phyloP scores from a whole-genome alignment of 2,888 invertebrate genomes.

The Odontomyia ornata region DNA sequence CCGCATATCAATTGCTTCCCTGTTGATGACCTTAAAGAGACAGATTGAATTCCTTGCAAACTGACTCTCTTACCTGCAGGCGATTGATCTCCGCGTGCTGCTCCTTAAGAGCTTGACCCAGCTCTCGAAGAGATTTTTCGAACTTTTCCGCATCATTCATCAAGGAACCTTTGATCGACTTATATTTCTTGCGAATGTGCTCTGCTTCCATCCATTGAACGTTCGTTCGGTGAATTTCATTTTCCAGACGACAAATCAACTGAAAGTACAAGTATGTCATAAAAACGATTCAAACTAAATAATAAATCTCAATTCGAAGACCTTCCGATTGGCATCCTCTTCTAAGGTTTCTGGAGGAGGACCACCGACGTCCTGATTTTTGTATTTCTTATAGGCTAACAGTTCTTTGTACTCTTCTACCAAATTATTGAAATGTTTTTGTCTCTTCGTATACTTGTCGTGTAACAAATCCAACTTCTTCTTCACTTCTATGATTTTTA shows the following conservation, averaged over 20 bases:
- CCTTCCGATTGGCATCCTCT: constrained; percentile 74
- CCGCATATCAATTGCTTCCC: constrained; percentile 78
- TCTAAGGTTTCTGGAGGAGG: constrained; percentile 64
- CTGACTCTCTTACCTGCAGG: constrained; percentile 68
- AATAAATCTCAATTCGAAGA: constrained; percentile 55
- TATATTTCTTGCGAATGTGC: constrained; percentile 80
- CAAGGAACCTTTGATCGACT: constrained; percentile 74
- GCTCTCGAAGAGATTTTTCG: constrained; percentile 74
- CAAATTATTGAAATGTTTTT: constrained; percentile 67
- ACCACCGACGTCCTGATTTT: constrained; percentile 58
- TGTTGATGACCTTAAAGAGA: constrained; percentile 69
- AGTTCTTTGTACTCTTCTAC: constrained; percentile 72
- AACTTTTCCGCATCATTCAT: constrained; percentile 77
- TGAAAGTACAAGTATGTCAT: constrained; percentile 54
- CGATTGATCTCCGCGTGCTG: constrained; percentile 80
- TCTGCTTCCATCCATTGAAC: constrained; percentile 85
- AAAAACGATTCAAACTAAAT: not conserved
- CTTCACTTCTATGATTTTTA: constrained; percentile 73
- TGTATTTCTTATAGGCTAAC: constrained; percentile 69
- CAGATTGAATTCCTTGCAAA: not conserved
- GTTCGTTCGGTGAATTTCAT: constrained; percentile 81
- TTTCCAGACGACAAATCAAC: constrained; percentile 77
- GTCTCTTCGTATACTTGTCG: constrained; percentile 74
- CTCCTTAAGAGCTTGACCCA: constrained; percentile 73
- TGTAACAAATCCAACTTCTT: constrained; percentile 78